These are phyloP conservation scores for Pipistrellus kuhlii DNA, from an alignment of 2,797 vertebrate genomes.

Conservation along the genomic window DNA sequence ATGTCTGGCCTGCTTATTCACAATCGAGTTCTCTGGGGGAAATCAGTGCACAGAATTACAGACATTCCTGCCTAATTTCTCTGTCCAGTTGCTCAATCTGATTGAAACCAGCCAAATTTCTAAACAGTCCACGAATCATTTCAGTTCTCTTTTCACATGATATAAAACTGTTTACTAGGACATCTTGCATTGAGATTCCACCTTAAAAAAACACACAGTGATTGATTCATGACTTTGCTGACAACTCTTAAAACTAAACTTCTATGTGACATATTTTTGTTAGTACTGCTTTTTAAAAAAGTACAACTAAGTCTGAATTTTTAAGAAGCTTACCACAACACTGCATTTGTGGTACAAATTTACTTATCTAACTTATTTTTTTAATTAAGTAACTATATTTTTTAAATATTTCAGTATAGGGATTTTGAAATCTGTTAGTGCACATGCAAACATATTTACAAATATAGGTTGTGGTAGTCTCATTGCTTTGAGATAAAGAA, in stretches of 20 bases:
- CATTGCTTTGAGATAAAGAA: not conserved
- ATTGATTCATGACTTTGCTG: not conserved
- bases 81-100: slow-evolving; percentile 24
- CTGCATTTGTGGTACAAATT: accelerated
- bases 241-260: not conserved
- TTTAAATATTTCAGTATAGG: not conserved
- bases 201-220: not conserved
- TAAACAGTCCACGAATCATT: slow-evolving; percentile 39
- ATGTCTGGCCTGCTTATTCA: not conserved
- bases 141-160: slow-evolving; percentile 25
- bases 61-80: not conserved
- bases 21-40: not conserved
- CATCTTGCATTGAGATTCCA: not conserved
- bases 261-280: not conserved
- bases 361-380: not conserved
- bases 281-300: not conserved
- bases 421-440: not conserved
- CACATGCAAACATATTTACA: not conserved
- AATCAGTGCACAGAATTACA: slow-evolving; percentile 12
- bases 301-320: not conserved
- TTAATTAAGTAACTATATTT: not conserved
- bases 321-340: not conserved
- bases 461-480: not conserved
- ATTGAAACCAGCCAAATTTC: slow-evolving; percentile 48
- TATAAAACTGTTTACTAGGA: slow-evolving; percentile 6